Evolutionary conservation across 2,113 vertebrate species (phyloP).

Genomic region (Apodemus speciosus): DNA sequence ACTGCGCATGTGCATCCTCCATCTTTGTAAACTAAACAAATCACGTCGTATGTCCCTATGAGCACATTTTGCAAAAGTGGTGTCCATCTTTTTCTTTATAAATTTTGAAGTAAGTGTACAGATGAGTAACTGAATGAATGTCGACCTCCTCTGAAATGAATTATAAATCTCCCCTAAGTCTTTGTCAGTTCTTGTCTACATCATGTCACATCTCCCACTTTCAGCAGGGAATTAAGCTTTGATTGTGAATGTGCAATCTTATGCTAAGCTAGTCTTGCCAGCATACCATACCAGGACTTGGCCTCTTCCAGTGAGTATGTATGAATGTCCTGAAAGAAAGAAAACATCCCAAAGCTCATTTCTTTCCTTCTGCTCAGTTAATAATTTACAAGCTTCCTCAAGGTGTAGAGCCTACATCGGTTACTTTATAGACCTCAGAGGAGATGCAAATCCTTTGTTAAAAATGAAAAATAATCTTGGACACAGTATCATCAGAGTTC

Average conservation of each 20-base stretch:
- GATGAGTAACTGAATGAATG: background rate
- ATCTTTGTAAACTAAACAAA: background rate
- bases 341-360: constrained; percentile 8
- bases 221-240: background rate
- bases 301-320: background rate
- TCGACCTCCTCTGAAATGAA: background rate
- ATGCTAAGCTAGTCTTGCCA: background rate
- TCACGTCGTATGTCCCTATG: background rate
- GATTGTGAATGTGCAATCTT: background rate
- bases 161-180: background rate
- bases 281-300: background rate
- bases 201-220: background rate
- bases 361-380: constrained; percentile 41
- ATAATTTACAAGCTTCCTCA: constrained; percentile 42
- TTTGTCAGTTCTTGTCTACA: background rate
- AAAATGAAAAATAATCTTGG: constrained; percentile 34
- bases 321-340: background rate
- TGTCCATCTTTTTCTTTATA: background rate
- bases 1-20: background rate
- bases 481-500: constrained; percentile 11
- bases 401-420: background rate
- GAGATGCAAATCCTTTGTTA: constrained; percentile 51
- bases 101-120: background rate
- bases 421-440: constrained; percentile 23
- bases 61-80: background rate